These are phyloP conservation scores for Trissonchulus latispiculum DNA, from an alignment of 2,888 invertebrate genomes.

Conservation along the genomic window DNA sequence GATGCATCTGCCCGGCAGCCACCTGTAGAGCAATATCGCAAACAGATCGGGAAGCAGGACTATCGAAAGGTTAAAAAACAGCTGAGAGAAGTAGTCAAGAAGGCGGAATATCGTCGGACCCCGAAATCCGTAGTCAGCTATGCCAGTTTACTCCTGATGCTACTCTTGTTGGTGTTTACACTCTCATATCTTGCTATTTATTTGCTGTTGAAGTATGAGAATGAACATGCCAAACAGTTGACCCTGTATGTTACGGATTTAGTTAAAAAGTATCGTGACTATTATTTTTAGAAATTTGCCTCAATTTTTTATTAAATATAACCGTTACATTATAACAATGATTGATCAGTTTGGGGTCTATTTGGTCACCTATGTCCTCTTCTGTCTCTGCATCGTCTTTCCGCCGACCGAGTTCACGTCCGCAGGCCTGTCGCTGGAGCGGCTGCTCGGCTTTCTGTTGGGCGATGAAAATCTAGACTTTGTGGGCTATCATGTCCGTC, in stretches of 20 bases:
- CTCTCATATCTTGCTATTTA: background rate
- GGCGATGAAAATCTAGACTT: constrained; percentile 69
- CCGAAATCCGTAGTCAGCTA: background rate
- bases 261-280: no score
- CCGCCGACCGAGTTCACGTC: constrained; percentile 74
- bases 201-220: constrained; percentile 6
- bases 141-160: background rate
- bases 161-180: background rate
- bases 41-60: constrained; percentile 16
- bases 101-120: background rate
- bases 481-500: constrained; percentile 66
- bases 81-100: background rate
- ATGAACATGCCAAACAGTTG: background rate
- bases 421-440: constrained; percentile 68
- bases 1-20: constrained; percentile 6
- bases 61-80: background rate
- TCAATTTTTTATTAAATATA: no score
- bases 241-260: no score
- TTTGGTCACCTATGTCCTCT: constrained; percentile 15
- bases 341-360: background rate
- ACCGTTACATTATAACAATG: background rate
- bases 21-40: constrained; percentile 14
- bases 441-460: constrained; percentile 58
- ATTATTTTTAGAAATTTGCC: no score
- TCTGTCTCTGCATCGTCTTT: constrained; percentile 54